phyloP scores from a whole-genome alignment of 1,140 invertebrate genomes.

The Eumeta japonica region DNA sequence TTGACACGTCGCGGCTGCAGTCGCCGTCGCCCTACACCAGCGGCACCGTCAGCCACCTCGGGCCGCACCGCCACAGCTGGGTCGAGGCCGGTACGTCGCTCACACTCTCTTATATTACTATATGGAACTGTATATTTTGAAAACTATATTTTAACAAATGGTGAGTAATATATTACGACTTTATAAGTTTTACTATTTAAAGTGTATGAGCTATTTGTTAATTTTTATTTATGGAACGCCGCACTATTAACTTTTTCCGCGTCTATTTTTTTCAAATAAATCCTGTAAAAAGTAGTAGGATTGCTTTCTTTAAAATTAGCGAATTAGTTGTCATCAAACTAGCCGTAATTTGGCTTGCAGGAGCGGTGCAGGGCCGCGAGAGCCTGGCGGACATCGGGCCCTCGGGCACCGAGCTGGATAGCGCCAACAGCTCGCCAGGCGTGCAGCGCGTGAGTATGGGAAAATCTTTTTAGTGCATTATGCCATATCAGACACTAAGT shows the following conservation, averaged over 20 bases:
- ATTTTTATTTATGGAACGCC: neutral
- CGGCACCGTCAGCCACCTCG: constrained; percentile 38
- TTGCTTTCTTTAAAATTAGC: neutral
- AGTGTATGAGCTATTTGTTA: too few species aligned
- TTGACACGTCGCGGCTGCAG: constrained; percentile 67
- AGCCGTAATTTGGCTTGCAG: too few species aligned
- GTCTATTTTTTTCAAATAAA: too few species aligned
- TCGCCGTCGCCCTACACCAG: constrained; percentile 63
- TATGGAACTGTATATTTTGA: neutral
- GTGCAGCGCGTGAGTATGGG: constrained; percentile 70
- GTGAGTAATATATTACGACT: too few species aligned
- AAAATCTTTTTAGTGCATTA: constrained; percentile 2
- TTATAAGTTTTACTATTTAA: too few species aligned
- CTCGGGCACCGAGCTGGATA: constrained; percentile 77
- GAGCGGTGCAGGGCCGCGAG: constrained; percentile 51
- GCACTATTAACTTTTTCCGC: neutral
- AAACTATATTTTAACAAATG: neutral
- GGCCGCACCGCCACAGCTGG: constrained; percentile 72
- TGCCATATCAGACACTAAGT: neutral
- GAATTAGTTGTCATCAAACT: neutral
- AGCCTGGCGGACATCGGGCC: constrained; percentile 68
- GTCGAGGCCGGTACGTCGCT: constrained; percentile 63
- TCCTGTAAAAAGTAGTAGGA: too few species aligned
- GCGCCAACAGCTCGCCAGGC: constrained; percentile 81
- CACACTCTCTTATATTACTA: neutral